Conservation (phyloP, 2,113 vertebrate genomes). For the Cololabis saira region DNA sequence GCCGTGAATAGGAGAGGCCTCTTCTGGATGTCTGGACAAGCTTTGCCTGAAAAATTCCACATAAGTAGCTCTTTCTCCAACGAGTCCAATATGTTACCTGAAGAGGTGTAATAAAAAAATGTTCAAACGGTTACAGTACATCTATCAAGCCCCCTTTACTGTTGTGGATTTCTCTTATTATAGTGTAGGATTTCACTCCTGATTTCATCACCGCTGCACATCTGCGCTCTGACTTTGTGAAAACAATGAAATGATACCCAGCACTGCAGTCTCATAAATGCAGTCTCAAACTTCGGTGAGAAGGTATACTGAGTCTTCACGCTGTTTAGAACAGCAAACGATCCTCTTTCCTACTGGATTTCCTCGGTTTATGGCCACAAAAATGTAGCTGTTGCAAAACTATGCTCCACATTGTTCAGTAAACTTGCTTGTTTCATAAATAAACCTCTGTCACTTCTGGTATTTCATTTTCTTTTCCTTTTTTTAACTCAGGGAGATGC, state of each 20-base stretch:
- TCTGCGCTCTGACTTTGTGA: conserved; percentile 42
- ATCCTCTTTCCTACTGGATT: conserved; percentile 33
- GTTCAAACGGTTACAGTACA: conserved; percentile 31
- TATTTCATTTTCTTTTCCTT: conserved; percentile 13
- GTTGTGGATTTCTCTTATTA: conserved; percentile 32
- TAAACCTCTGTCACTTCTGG: not conserved
- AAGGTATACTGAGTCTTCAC: conserved; percentile 18
- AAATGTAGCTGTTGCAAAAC: conserved; percentile 19
- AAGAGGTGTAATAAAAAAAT: conserved; percentile 11
- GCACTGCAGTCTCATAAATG: conserved; percentile 18
- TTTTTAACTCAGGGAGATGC: conserved; percentile 86
- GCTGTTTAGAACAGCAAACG: conserved; percentile 17
- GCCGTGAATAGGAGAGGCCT: conserved; percentile 25
- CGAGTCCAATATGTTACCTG: conserved; percentile 30
- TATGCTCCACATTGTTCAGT: conserved; percentile 24
- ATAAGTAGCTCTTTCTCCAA: conserved; percentile 31
- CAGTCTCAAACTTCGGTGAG: conserved; percentile 17
- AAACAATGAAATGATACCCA: conserved; percentile 47
- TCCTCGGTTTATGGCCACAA: conserved; percentile 9
- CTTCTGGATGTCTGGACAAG: conserved; percentile 38
- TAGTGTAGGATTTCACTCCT: conserved; percentile 38
- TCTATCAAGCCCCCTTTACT: conserved; percentile 29
- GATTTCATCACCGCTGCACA: conserved; percentile 38
- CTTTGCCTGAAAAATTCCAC: conserved; percentile 30
- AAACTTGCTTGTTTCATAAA: conserved; percentile 5